Conservation (phyloP, 2,888 invertebrate species). For the Dexiosoma caninum region DNA sequence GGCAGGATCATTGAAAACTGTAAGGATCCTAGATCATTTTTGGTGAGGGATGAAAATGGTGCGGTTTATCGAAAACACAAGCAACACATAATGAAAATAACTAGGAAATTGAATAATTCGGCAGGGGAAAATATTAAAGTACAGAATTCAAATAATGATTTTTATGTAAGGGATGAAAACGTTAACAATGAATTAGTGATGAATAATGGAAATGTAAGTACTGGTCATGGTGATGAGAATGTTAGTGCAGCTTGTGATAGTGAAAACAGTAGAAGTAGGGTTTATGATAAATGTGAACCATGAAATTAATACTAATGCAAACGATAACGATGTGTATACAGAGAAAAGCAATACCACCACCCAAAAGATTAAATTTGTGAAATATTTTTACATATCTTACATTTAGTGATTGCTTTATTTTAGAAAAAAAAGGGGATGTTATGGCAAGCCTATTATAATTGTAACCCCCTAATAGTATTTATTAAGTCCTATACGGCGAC, state of each 20-base stretch:
- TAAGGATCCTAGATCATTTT: conserved; percentile 12
- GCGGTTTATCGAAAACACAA: conserved; percentile 15
- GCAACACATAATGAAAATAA: not conserved
- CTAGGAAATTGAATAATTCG: not conserved
- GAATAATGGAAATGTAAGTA: not conserved
- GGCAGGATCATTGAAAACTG: not conserved
- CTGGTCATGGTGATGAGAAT: not conserved
- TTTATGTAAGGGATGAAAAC: not conserved
- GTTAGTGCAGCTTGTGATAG: not conserved
- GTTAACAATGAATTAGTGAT: not conserved
- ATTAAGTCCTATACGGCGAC: too few relatives aligned
- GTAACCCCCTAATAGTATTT: too few relatives aligned
- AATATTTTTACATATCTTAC: too few relatives aligned
- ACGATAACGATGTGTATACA: not conserved
- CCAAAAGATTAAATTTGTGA: not conserved
- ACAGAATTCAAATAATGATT: too few relatives aligned
- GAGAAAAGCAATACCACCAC: not conserved
- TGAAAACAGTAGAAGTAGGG: not conserved
- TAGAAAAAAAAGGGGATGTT: too few relatives aligned
- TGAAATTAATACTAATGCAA: not conserved
- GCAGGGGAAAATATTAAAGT: too few relatives aligned
- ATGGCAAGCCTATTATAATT: too few relatives aligned
- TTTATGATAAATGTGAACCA: not conserved
- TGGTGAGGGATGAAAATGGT: conserved; percentile 29
- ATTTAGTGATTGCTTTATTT: too few relatives aligned